These are phyloP conservation scores for Alfaro cultratus DNA, from an alignment of 2,797 vertebrate genomes.

Conservation along the genomic window DNA sequence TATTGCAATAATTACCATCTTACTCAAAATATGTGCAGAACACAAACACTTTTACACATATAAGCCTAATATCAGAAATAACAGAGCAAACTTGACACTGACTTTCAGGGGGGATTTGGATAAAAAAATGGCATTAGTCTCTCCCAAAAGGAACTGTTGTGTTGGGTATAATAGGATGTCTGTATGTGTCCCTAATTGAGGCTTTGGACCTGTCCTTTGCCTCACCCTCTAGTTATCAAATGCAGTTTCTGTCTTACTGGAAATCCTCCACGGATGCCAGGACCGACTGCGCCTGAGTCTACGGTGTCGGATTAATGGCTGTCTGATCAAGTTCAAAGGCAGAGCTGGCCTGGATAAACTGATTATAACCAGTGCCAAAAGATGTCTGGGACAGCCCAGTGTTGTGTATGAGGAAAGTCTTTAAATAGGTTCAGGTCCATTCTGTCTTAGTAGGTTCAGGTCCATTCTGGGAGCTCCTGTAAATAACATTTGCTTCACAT, in stretches of 20 bases:
- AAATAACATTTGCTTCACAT: conserved; percentile 55
- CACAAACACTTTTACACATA: not conserved
- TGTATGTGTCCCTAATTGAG: conserved; percentile 66
- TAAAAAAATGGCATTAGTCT: conserved; percentile 19
- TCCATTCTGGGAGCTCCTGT: conserved; percentile 55
- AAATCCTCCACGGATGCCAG: conserved; percentile 69
- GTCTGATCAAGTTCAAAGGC: conserved; percentile 76
- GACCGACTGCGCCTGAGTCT: conserved; percentile 61
- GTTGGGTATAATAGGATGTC: conserved; percentile 57
- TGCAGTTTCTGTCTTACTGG: conserved; percentile 70
- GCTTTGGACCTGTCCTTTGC: conserved; percentile 64
- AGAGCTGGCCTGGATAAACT: conserved; percentile 69
- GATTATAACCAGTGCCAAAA: conserved; percentile 63
- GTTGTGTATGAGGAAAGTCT: conserved; percentile 54
- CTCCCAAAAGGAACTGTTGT: conserved; percentile 39
- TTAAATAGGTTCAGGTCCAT: conserved; percentile 69
- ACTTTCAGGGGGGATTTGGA: conserved; percentile 12
- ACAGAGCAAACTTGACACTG: conserved; percentile 4
- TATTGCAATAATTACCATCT: not conserved
- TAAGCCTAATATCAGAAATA: not conserved
- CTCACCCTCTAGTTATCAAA: conserved; percentile 71
- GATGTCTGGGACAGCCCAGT: conserved; percentile 46
- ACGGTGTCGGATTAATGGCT: conserved; percentile 67
- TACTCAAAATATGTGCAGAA: not conserved
- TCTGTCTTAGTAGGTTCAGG: conserved; percentile 49